Percentiles rank a stretch among this genome's conserved stretches.
Conservation (phyloP, 2,797 vertebrate genomes). For the Acrossocheilus wenchowensis region DNA sequence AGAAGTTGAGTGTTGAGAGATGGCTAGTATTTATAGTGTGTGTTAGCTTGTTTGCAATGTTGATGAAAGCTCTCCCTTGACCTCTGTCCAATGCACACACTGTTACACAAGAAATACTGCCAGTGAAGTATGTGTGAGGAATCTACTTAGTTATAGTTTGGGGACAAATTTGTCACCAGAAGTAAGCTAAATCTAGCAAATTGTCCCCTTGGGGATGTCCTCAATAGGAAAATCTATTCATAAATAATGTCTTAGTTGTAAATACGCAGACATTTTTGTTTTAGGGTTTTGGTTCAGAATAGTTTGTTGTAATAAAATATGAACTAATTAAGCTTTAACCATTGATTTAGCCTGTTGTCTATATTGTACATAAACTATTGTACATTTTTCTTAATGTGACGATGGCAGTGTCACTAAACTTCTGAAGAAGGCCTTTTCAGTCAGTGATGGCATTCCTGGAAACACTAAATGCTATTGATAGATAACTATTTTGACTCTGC, state of each 20-base stretch:
- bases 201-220: background rate
- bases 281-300: background rate
- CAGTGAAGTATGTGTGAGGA: slow-evolving; percentile 40
- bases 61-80: slow-evolving; percentile 72
- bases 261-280: background rate
- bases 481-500: slow-evolving; percentile 12
- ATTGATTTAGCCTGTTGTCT: background rate
- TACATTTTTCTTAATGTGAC: background rate
- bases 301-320: background rate
- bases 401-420: too few species aligned
- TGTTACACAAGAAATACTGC: slow-evolving; percentile 47
- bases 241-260: background rate
- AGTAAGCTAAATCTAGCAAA: background rate
- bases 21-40: slow-evolving; percentile 73
- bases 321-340: background rate
- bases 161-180: background rate
- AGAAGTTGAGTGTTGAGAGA: slow-evolving; percentile 58
- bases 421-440: background rate
- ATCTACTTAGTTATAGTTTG: background rate
- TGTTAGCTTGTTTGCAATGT: slow-evolving; percentile 66
- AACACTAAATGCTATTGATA: slow-evolving; percentile 48
- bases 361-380: background rate
- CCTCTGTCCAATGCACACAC: slow-evolving; percentile 65
- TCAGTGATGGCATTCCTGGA: slow-evolving; percentile 26
- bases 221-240: background rate